Conservation (phyloP, 2,113 vertebrate genomes). For the Coryphaenoides rupestris region DNA sequence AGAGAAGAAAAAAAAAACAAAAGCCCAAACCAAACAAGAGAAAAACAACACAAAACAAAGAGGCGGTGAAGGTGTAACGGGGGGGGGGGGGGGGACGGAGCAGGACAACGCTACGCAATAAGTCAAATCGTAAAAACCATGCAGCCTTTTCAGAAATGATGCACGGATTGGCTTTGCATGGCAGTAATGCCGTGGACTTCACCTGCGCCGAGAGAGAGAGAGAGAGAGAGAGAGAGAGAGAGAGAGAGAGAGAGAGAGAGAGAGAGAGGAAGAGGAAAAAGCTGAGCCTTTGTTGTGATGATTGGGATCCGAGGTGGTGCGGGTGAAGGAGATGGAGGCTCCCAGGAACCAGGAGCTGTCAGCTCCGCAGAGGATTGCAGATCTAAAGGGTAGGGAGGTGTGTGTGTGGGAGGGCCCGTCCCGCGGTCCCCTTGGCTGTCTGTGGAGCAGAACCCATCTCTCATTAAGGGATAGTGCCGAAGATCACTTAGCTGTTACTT, state of each 20-base stretch:
- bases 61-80: constrained; percentile 16
- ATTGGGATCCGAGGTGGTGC: constrained; percentile 64
- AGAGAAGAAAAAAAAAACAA: no score
- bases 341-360: constrained; percentile 59
- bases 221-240: no score
- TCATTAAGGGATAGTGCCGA: constrained; percentile 80
- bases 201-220: no score
- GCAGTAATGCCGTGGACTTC: constrained; percentile 17
- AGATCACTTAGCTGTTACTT: constrained; percentile 65
- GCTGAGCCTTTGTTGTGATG: constrained; percentile 58
- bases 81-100: constrained; percentile 38
- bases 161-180: constrained; percentile 7
- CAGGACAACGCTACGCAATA: neutral
- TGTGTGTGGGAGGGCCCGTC: constrained; percentile 56
- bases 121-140: no score
- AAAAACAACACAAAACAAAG: constrained; percentile 2
- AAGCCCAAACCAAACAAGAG: no score
- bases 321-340: constrained; percentile 65
- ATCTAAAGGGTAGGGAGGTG: constrained; percentile 58
- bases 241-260: neutral
- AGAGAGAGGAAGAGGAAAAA: constrained; percentile 21
- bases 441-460: constrained; percentile 80
- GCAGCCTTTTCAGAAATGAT: constrained; percentile 15
- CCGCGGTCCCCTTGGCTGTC: constrained; percentile 77
- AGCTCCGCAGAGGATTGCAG: constrained; percentile 68